phyloP scores from a whole-genome alignment of 2,113 vertebrate genomes.

The Zootoca vivipara region DNA sequence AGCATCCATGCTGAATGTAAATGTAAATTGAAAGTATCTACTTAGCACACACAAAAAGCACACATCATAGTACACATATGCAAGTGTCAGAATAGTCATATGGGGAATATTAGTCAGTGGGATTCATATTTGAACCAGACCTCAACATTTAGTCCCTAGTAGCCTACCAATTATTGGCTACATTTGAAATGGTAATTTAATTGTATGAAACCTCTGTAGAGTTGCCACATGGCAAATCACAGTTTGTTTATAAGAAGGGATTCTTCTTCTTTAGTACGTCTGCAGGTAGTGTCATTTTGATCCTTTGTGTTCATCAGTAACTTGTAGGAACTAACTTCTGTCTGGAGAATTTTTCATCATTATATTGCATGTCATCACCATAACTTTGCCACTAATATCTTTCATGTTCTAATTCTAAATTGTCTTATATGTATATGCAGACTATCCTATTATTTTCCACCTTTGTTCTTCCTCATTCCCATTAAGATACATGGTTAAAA shows the following conservation, averaged over 20 bases:
- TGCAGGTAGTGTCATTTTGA: background rate
- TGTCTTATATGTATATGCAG: constrained; percentile 41
- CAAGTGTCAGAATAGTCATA: background rate
- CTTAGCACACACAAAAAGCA: background rate
- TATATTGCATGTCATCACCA: constrained; percentile 34
- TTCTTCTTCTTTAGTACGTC: background rate
- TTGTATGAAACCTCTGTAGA: background rate
- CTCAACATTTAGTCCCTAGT: background rate
- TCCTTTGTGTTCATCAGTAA: background rate
- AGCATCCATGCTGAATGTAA: background rate
- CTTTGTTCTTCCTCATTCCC: constrained; percentile 45
- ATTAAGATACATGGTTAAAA: constrained; percentile 31
- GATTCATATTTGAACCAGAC: background rate
- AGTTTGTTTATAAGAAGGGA: constrained; percentile 20
- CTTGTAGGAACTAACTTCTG: constrained; percentile 22
- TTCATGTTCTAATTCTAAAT: constrained; percentile 40
- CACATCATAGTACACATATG: background rate
- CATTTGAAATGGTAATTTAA: background rate
- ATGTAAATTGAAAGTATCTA: background rate
- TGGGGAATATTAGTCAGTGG: background rate
- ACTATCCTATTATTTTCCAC: constrained; percentile 50
- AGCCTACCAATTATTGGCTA: background rate
- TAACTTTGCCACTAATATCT: constrained; percentile 48
- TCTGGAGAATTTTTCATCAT: constrained; percentile 21
- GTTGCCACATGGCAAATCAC: background rate